These are phyloP conservation scores for Parnassius smintheus DNA, from an alignment of 2,888 invertebrate species.

Conservation along the genomic window DNA sequence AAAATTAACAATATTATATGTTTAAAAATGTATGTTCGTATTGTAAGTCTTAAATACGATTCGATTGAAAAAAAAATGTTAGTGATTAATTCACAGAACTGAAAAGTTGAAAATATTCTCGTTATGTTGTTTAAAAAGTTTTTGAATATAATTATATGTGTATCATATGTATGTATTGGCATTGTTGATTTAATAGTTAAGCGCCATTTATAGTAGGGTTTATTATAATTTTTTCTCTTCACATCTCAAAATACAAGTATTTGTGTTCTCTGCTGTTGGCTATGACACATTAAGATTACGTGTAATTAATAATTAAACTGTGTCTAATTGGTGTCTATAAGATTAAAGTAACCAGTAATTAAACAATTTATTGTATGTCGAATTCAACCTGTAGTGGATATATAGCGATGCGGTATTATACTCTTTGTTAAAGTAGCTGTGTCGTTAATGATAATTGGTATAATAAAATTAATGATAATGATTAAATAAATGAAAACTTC, in stretches of 20 bases:
- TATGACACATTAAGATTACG: slow-evolving; percentile 55
- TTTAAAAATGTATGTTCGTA: slow-evolving; percentile 33
- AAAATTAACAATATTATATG: slow-evolving; percentile 30
- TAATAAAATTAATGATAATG: slow-evolving; percentile 53
- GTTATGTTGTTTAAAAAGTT: slow-evolving; percentile 73
- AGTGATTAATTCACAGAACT: slow-evolving; percentile 81
- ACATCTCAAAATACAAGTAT: slow-evolving; percentile 47
- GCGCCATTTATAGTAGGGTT: slow-evolving; percentile 57
- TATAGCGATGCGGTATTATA: slow-evolving; percentile 39
- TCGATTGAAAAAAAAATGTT: slow-evolving; percentile 61
- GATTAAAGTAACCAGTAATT: slow-evolving; percentile 44
- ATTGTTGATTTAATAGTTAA: slow-evolving; percentile 77
- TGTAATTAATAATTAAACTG: slow-evolving; percentile 49
- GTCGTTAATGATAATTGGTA: slow-evolving; percentile 57
- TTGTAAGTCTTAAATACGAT: slow-evolving; percentile 48
- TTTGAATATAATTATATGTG: slow-evolving; percentile 64
- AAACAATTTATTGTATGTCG: slow-evolving; percentile 52
- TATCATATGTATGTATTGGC: slow-evolving; percentile 70
- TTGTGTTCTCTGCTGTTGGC: slow-evolving; percentile 59
- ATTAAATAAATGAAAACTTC: slow-evolving; percentile 68
- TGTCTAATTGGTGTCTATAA: slow-evolving; percentile 77
- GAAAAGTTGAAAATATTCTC: slow-evolving; percentile 77
- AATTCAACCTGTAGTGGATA: slow-evolving; percentile 56
- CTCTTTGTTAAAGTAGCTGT: slow-evolving; percentile 70
- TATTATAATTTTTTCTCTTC: slow-evolving; percentile 36